Evolutionary conservation across 1,140 invertebrate species (phyloP).

Genomic region (Aphaenogaster floridana): DNA sequence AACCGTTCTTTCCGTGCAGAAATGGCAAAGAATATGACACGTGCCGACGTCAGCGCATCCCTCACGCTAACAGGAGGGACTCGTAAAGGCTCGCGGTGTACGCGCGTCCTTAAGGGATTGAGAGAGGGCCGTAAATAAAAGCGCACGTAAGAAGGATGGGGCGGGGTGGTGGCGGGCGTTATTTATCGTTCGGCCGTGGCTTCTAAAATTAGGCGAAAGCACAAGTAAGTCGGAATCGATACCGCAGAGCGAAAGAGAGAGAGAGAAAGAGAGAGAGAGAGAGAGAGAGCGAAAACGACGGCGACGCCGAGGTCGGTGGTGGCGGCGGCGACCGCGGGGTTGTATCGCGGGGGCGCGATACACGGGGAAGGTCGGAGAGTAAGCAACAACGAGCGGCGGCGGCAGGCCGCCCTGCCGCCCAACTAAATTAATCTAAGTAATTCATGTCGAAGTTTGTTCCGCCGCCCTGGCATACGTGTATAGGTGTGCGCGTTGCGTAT

Average conservation of each 20-base stretch:
- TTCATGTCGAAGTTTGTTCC: constrained; percentile 84
- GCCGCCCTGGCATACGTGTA: constrained; percentile 65
- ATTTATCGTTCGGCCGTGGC: constrained; percentile 74
- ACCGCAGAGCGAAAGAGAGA: constrained; percentile 62
- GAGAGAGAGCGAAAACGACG: constrained; percentile 34
- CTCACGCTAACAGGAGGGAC: not conserved
- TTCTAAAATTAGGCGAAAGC: constrained; percentile 83
- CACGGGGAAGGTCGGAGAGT: constrained; percentile 76
- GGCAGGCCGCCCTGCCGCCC: constrained; percentile 78
- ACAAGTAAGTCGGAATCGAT: constrained; percentile 83
- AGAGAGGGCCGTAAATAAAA: constrained; percentile 15
- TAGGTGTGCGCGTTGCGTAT: constrained; percentile 36
- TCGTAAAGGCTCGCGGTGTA: constrained; percentile 6
- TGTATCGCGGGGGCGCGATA: constrained; percentile 70
- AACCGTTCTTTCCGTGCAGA: not conserved
- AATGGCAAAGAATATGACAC: constrained; percentile 4
- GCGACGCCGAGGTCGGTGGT: constrained; percentile 71
- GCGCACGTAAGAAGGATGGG: constrained; percentile 1
- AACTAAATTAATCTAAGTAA: constrained; percentile 86
- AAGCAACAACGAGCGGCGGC: constrained; percentile 77
- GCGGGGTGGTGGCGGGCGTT: constrained; percentile 36
- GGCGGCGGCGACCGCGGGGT: constrained; percentile 39
- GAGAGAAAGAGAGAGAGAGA: not conserved
- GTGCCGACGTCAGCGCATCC: constrained; percentile 12
- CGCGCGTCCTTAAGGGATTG: constrained; percentile 35